Evolutionary conservation across 1,140 invertebrate genomes (phyloP), one percentile per base, ranked within the genome.

Genomic region (Drosophila parvula): DNA sequence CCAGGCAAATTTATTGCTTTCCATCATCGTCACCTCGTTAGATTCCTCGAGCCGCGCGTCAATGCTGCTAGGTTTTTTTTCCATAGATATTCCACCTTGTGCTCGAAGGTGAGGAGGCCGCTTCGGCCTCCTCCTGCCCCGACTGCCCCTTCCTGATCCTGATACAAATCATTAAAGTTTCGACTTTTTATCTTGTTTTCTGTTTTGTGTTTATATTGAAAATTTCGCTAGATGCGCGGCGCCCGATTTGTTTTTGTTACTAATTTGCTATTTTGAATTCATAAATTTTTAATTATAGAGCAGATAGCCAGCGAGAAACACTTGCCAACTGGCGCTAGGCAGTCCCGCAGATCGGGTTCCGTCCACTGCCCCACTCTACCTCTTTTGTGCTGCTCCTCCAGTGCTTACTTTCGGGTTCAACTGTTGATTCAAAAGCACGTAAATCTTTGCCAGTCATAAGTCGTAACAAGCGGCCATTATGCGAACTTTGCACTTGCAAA

Each of bases 281-380:
- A 84, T 84, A 89, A 84, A 89, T 84, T 89, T 59, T 89, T 89
- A 89, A 89, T 89, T 89, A 84, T 89, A 78, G 59, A 80, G 62
- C 83, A 73, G 56, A 76, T 67, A 62, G 59, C 70, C 71, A 60
- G 70, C 50, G 45, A 67, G 43, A 77, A 74, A 68, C 73, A 76
- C 51, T 69, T 73, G 44, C 59, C 77, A 73, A 59, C 60, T 59
- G 59, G 63, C 69, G 77, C 44, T 40, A 34, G 51, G 51, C 51
- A 22, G 51, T 18, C 51, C 12, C 51, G 7, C 55, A 51, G n/a
- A n/a, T 36, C 41, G 14, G 12, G 12, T 6, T 45, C 41, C 14
- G n/a, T 44, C 43, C 28, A n/a, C 41, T 27, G 16, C 11, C 22
- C 44, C 27, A n/a, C n/a, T 43, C 22, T 9, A 2, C 7, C 22